Evolutionary conservation across 37 sponge, comb jelly and placozoan species (phyloP).

Genomic region (Beroe ovata): DNA sequence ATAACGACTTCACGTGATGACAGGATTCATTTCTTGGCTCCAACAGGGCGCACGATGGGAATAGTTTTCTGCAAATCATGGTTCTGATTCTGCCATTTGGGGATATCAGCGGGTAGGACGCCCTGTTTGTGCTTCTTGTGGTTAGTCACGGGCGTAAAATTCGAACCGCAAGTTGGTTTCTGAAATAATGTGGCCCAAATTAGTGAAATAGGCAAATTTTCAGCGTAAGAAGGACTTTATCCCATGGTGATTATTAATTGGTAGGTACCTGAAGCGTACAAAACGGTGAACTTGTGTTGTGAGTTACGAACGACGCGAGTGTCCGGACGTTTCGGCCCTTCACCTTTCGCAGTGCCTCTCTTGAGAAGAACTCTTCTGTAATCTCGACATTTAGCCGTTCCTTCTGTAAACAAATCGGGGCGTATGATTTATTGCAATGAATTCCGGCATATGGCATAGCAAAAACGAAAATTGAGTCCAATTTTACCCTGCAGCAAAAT

Average conservation of each 20-base stretch:
- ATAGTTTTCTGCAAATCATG: neutral
- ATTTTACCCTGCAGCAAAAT: neutral
- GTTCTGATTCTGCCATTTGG: constrained; percentile 67
- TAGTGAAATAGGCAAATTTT: too few relatives aligned
- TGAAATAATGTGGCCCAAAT: too few relatives aligned
- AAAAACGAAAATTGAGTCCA: too few relatives aligned
- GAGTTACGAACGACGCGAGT: constrained; percentile 35
- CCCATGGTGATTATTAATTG: too few relatives aligned
- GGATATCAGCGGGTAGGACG: constrained; percentile 13
- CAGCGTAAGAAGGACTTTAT: too few relatives aligned
- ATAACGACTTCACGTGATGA: too few relatives aligned
- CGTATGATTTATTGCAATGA: too few relatives aligned
- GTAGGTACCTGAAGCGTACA: constrained; percentile 50
- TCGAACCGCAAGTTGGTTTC: constrained; percentile 51
- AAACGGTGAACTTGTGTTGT: constrained; percentile 39
- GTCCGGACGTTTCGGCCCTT: neutral
- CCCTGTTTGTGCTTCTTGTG: constrained; percentile 66
- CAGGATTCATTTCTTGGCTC: neutral
- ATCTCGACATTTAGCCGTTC: neutral
- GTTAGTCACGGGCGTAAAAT: constrained; percentile 32
- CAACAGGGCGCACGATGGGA: neutral
- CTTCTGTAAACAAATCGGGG: constrained; percentile 15
- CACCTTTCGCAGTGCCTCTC: neutral
- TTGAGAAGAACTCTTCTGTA: neutral
- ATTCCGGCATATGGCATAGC: too few relatives aligned